Evolutionary conservation across 23 tunicate genomes (phyloP), one percentile per base, ranked within the genome.

Genomic region (Aplidium turbinatum): DNA sequence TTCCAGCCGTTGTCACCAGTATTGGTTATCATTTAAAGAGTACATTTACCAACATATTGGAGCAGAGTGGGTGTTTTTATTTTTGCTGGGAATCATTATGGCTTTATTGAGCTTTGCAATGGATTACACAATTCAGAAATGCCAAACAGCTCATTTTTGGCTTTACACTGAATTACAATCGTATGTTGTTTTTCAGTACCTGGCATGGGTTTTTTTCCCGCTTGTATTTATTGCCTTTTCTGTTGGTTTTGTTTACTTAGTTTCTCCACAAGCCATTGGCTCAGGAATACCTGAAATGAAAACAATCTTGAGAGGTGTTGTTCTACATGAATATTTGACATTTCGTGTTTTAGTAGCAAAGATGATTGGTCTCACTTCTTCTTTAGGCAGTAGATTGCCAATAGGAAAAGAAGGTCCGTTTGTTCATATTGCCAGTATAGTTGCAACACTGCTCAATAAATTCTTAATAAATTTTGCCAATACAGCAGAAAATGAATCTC

Each of bases 371-470:
- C 83, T 78, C 56, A 77, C 68, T 47, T 47, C 75, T 18, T 47
- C 83, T 11, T 23, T 78, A 0, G 83, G 83, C 16, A 45, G 61
- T 40, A 69, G 76, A 23, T 24, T 78, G 63, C 83, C 83, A 16
- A 78, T 78, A 5, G 83, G 83, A 32, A 78, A 78, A 38, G 83
- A 78, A 31, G 83, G 83, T 31, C 83, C 83, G 32, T 78, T 78
- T 32, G 75, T 78, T 45, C 83, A 78, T 50, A 67, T 78, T 0
- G 76, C 83, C 18, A 65, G 75, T 39, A 78, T 78, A 34, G 83
- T 78, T 19, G 83, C 83, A 32, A 78, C 75, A 24, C 55, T 78
- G 9, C 72, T 57, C 33, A 75, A 75, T 38, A 33, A 58, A 5
- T 58, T 60, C 39, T 24, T 32, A 21, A 75, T 27, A 40, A 24